Conservation (phyloP, 1,140 invertebrate genomes). For the Drosophila elegans region DNA sequence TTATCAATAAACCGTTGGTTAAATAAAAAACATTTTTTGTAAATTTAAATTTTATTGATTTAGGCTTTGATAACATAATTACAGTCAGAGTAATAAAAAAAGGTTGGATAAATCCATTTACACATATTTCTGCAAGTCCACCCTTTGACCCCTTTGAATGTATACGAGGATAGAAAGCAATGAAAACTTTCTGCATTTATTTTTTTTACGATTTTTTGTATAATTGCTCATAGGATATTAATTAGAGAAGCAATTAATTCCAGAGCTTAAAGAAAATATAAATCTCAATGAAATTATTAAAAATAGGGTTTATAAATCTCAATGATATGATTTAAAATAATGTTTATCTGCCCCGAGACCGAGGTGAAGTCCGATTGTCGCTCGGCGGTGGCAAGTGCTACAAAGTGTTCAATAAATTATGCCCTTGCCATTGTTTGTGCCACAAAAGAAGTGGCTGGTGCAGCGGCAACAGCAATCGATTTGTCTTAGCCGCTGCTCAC, state of each 20-base stretch:
- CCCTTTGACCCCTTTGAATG: neutral
- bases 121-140: neutral
- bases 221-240: neutral
- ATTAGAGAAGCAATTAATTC: neutral
- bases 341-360: neutral
- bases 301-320: neutral
- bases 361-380: conserved; percentile 17
- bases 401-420: conserved; percentile 72
- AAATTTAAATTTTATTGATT: neutral
- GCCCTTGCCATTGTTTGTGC: conserved; percentile 40
- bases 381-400: conserved; percentile 30
- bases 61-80: neutral
- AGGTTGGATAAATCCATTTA: too few relatives aligned
- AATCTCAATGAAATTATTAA: neutral
- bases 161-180: neutral
- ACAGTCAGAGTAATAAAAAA: neutral
- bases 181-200: neutral
- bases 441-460: conserved; percentile 43
- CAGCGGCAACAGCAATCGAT: conserved; percentile 56
- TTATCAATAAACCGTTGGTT: neutral
- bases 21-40: neutral
- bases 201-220: too few relatives aligned
- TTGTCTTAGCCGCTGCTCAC: conserved; percentile 62
- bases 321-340: neutral
- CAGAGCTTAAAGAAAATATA: neutral